Conservation (phyloP, 2,797 vertebrate genomes). For the Onychomys arenicola region DNA sequence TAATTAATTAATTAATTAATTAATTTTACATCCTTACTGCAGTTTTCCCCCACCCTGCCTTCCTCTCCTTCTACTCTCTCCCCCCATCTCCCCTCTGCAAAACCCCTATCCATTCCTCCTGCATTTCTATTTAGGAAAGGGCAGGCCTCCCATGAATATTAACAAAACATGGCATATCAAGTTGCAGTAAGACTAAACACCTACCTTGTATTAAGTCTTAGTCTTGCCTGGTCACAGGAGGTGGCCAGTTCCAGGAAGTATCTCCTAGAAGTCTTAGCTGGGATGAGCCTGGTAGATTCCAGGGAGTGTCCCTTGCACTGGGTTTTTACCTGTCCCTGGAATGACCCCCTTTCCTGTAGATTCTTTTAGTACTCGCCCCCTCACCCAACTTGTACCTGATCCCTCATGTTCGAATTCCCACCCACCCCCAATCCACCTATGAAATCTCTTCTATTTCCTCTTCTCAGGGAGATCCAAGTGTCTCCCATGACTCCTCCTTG, state of each 20-base stretch:
- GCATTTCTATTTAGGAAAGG: background rate
- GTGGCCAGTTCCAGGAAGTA: background rate
- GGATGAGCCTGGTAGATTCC: background rate
- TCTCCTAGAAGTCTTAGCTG: background rate
- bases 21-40: background rate
- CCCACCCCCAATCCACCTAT: background rate
- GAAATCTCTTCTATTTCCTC: background rate
- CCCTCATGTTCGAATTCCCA: background rate
- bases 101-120: background rate
- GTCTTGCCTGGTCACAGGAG: background rate
- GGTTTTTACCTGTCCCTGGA: background rate
- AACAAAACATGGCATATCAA: background rate
- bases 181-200: background rate
- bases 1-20: background rate
- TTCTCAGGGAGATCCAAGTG: background rate
- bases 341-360: background rate
- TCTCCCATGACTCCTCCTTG: background rate
- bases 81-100: background rate
- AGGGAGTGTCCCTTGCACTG: background rate
- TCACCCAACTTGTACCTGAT: background rate
- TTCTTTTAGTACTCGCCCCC: background rate
- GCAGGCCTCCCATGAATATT: background rate
- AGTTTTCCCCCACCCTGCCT: background rate
- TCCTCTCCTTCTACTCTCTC: background rate
- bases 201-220: background rate